Base-by-base conservation (phyloP, 2,797 vertebrate genomes). In the Pitangus sulphuratus region DNA sequence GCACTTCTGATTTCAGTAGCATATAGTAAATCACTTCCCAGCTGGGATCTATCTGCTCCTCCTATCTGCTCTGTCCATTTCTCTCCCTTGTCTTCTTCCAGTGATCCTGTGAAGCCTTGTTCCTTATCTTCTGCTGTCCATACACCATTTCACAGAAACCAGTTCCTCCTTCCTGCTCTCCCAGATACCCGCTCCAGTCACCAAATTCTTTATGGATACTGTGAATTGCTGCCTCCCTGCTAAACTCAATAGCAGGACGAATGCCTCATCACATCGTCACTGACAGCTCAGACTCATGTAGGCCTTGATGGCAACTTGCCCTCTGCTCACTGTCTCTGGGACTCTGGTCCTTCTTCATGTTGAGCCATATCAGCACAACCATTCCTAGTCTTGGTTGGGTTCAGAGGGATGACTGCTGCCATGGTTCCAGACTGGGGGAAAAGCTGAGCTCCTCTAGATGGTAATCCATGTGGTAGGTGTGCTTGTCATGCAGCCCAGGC, bases 31-130 rank as follows among this genome's bases (percentile, higher is more conserved):
- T 33, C 6, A 2, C 74, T 72, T 87, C 84, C 89, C 93, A 89
- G 31, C 70, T 28, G 78, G 54, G 74, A 92, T 87, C 94, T 91
- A 95, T 92, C 94, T 96, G 94, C 70, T 87, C 37, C 42, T 87
- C 74, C 90, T 92, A 92, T 89, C 86, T 95, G 80, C 84, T 90
- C 65, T 45, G n/a, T 66, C 68, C 62, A 77, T 50, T 88, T 39
- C 66, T 51, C 68, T 92, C 37, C 68, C 68, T 74, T 68, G 56
- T 76, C 60, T 75, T 79, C 51, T 3, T 3, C n/a, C 56, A 50
- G 18, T 2, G 19, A 61, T 71, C 61, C 70, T 89, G 65, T 48
- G 33, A 92, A 80, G 33, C 42, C 64, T 89, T 6, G 3, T 39
- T 69, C 48, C 68, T 70, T 76, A 44, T 84, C 51, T 50, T 72